Evolutionary conservation across 2,888 invertebrate genomes (phyloP).

Genomic region (Chromoteleia sp.): DNA sequence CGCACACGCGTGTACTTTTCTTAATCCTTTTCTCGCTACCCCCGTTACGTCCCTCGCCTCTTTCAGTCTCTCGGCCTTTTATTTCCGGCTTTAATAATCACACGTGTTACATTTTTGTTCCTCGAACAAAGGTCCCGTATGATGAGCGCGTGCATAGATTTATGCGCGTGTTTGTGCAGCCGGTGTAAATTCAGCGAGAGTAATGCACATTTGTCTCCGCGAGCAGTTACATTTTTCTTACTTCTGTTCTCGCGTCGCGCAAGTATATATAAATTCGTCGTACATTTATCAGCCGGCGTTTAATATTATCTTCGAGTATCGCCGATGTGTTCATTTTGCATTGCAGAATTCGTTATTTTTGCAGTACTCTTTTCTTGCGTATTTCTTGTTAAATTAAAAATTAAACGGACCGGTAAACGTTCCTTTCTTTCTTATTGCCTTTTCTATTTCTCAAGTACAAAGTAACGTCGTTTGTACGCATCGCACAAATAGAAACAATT

Average conservation of each 20-base stretch:
- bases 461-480: no score
- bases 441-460: no score
- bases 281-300: conserved; percentile 13
- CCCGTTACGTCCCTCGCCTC: neutral
- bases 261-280: conserved; percentile 38
- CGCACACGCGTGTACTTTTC: no score
- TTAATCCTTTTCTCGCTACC: neutral
- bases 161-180: conserved; percentile 52
- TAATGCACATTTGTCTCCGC: conserved; percentile 58
- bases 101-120: conserved; percentile 36
- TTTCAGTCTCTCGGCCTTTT: neutral
- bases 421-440: no score
- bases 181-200: conserved; percentile 42
- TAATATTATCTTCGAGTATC: conserved; percentile 37
- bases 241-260: conserved; percentile 30
- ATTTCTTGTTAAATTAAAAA: no score
- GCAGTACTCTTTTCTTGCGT: no score
- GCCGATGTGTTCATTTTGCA: conserved; percentile 19
- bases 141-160: conserved; percentile 29
- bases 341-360: no score
- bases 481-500: no score
- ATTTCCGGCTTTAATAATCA: conserved; percentile 35
- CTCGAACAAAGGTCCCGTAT: conserved; percentile 18
- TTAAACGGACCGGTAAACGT: no score
- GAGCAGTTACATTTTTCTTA: conserved; percentile 55